These are phyloP conservation scores for Festucalex cinctus DNA, from an alignment of 2,113 vertebrate species.

Conservation along the genomic window DNA sequence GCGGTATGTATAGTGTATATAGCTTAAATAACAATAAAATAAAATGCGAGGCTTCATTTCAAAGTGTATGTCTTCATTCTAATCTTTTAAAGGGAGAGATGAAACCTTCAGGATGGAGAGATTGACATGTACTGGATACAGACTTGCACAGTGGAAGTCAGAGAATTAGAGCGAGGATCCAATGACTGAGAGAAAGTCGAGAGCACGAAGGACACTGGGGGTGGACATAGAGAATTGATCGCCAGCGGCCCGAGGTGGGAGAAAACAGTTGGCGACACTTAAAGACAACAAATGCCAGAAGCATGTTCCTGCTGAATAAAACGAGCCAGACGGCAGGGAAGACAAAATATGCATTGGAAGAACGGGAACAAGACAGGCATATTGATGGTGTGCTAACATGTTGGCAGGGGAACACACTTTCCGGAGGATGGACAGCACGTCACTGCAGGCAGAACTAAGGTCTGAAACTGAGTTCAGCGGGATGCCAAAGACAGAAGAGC, in stretches of 20 bases:
- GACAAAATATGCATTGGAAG: slow-evolving; percentile 11
- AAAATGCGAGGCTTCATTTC: background rate
- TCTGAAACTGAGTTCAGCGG: slow-evolving; percentile 22
- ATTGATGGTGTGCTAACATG: slow-evolving; percentile 29
- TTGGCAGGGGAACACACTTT: slow-evolving; percentile 28
- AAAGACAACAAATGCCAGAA: slow-evolving; percentile 43
- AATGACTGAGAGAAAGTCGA: slow-evolving; percentile 11
- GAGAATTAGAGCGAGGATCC: slow-evolving; percentile 13
- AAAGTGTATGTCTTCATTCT: background rate
- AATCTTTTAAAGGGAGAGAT: background rate
- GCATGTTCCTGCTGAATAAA: slow-evolving; percentile 14
- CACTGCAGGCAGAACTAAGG: slow-evolving; percentile 27
- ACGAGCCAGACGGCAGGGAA: slow-evolving; percentile 23
- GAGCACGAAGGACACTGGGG: slow-evolving; percentile 14
- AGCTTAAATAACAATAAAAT: background rate
- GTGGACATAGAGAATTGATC: slow-evolving; percentile 21
- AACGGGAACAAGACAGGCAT: background rate
- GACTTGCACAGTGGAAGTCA: background rate
- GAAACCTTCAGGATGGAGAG: slow-evolving; percentile 1
- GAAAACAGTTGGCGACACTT: slow-evolving; percentile 39
- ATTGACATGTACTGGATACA: slow-evolving; percentile 6
- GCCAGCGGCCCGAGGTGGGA: slow-evolving; percentile 21
- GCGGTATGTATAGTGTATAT: background rate
- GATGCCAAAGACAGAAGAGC: slow-evolving; percentile 17
- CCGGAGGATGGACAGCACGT: slow-evolving; percentile 26